Evolutionary conservation across 2,113 vertebrate genomes (phyloP).

Genomic region (Epinephelus fuscoguttatus): DNA sequence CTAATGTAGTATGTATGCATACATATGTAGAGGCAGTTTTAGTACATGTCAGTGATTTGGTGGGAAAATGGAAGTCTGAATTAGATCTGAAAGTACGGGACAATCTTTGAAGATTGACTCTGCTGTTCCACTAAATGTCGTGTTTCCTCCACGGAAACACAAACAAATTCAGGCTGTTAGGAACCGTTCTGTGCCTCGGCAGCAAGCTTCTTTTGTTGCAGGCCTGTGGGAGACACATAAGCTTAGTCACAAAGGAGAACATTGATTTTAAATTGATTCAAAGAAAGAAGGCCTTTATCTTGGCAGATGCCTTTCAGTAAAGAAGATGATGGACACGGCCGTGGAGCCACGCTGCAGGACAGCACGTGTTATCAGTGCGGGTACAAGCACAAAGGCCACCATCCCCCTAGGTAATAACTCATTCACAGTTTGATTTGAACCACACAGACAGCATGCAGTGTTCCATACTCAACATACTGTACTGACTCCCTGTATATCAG

Average conservation of each 20-base stretch:
- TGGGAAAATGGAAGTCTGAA: neutral
- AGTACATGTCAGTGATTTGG: neutral
- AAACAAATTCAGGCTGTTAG: constrained; percentile 27
- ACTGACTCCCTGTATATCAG: neutral
- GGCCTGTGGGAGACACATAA: constrained; percentile 27
- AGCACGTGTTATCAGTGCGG: neutral
- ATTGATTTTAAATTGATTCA: constrained; percentile 56
- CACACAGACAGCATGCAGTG: neutral
- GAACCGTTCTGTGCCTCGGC: constrained; percentile 14
- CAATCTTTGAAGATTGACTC: neutral
- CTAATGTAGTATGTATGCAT: neutral
- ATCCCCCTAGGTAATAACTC: neutral
- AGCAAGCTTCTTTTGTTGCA: neutral
- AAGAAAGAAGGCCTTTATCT: constrained; percentile 29
- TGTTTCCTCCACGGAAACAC: neutral
- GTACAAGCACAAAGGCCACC: neutral
- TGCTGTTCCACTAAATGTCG: neutral
- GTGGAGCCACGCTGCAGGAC: neutral
- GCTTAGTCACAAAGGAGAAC: constrained; percentile 21
- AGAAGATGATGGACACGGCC: neutral
- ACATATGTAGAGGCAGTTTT: neutral
- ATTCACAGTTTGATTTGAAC: neutral
- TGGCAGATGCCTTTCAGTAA: constrained; percentile 6
- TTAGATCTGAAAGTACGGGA: neutral
- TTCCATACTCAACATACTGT: neutral